Evolutionary conservation across 2,888 invertebrate genomes (phyloP).

Genomic region (Quadriops clusia): DNA sequence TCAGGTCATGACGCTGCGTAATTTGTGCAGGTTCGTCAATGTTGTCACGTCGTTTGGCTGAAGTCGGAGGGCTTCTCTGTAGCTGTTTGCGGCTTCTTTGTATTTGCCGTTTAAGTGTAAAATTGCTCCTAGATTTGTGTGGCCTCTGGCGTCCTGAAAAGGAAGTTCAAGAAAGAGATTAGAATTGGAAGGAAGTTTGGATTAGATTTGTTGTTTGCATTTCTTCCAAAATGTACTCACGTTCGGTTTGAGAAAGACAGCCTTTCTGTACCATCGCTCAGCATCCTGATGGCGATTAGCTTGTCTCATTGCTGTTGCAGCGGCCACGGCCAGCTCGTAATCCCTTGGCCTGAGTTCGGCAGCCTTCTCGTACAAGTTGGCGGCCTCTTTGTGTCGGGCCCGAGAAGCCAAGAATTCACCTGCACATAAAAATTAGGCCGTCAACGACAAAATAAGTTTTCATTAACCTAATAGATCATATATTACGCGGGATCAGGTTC

Average conservation of each 20-base stretch:
- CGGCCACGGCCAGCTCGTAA: slow-evolving; percentile 74
- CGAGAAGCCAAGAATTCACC: slow-evolving; percentile 80
- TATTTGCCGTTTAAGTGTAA: slow-evolving; percentile 87
- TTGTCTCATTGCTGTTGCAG: slow-evolving; percentile 78
- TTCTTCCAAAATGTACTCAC: slow-evolving; percentile 31
- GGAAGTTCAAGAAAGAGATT: neutral
- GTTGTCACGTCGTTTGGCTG: slow-evolving; percentile 85
- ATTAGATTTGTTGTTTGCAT: neutral
- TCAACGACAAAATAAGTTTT: slow-evolving; percentile 16
- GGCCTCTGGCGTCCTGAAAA: slow-evolving; percentile 71
- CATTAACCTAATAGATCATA: slow-evolving; percentile 20
- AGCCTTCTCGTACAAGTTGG: slow-evolving; percentile 65
- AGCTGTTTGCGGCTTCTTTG: slow-evolving; percentile 74
- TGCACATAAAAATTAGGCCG: slow-evolving; percentile 33
- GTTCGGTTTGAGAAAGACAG: slow-evolving; percentile 34
- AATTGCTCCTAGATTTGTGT: slow-evolving; percentile 92
- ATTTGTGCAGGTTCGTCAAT: slow-evolving; percentile 74
- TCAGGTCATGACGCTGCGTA: slow-evolving; percentile 46
- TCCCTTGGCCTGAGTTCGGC: slow-evolving; percentile 67
- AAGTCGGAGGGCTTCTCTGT: slow-evolving; percentile 71
- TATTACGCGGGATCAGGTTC: slow-evolving; percentile 14
- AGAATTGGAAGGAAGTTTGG: neutral
- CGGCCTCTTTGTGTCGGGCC: slow-evolving; percentile 70
- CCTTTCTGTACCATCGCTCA: slow-evolving; percentile 77
- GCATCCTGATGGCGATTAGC: slow-evolving; percentile 71